phyloP scores from a whole-genome alignment of 2,888 invertebrate species.

The Thera britannica region DNA sequence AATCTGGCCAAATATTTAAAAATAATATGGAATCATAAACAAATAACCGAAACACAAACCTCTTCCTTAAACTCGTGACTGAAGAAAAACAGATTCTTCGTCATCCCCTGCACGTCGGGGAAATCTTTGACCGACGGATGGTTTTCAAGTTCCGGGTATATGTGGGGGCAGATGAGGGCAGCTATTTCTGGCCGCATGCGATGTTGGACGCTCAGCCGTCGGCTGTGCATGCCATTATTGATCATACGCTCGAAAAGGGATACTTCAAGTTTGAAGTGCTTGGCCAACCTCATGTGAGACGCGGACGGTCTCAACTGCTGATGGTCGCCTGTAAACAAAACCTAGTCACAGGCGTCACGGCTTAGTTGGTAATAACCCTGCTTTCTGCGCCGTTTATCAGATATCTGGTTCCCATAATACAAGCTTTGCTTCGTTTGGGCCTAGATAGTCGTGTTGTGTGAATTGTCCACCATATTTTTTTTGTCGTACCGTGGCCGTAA shows the following conservation, averaged over 20 bases:
- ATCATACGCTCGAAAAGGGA: constrained; percentile 94
- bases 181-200: constrained; percentile 88
- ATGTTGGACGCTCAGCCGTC: constrained; percentile 88
- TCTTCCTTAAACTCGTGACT: constrained; percentile 86
- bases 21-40: background rate
- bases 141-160: constrained; percentile 87
- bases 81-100: constrained; percentile 88
- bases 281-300: constrained; percentile 87
- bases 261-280: constrained; percentile 87
- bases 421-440: too few relatives aligned
- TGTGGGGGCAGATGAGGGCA: constrained; percentile 86
- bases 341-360: background rate
- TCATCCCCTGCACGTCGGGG: constrained; percentile 85
- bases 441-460: too few relatives aligned
- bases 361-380: too few relatives aligned
- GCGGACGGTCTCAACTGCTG: constrained; percentile 91
- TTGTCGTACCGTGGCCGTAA: background rate
- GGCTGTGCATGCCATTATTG: constrained; percentile 86
- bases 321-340: constrained; percentile 86
- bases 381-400: too few relatives aligned
- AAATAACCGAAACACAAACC: constrained; percentile 52
- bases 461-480: too few relatives aligned
- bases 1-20: too few relatives aligned
- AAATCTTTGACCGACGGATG: constrained; percentile 85
- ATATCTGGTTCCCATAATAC: too few relatives aligned